Conservation (phyloP, 2,888 invertebrate species). For the Nemurella pictetii region DNA sequence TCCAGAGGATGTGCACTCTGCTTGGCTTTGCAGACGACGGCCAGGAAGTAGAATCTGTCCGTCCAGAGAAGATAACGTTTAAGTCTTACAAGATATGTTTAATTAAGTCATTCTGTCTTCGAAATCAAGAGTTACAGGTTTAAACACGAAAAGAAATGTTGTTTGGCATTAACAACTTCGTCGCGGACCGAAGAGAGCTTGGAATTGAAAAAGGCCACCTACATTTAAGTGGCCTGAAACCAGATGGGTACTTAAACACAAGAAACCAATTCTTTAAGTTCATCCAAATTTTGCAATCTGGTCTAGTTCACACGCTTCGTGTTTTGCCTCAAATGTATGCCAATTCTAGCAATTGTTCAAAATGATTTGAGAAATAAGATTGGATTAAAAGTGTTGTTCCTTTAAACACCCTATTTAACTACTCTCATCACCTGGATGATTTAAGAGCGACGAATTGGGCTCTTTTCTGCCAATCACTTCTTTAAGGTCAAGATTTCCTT, state of each 20-base stretch:
- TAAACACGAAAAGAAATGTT: background rate
- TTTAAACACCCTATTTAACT: background rate
- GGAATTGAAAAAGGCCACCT: background rate
- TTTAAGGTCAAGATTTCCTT: background rate
- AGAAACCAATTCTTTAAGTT: background rate
- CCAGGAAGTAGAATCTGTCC: background rate
- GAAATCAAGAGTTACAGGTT: background rate
- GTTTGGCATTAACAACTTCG: background rate
- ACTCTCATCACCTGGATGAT: background rate
- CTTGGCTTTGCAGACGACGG: background rate
- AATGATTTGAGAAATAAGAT: background rate
- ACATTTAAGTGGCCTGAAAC: background rate
- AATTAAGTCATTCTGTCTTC: background rate
- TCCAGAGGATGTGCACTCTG: background rate
- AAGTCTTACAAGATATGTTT: background rate
- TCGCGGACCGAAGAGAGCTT: background rate
- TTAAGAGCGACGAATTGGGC: background rate
- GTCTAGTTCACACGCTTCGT: background rate
- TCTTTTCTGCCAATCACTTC: background rate
- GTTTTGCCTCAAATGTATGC: background rate
- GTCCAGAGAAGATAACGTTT: background rate
- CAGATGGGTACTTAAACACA: background rate
- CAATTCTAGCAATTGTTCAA: background rate
- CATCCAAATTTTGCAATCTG: background rate
- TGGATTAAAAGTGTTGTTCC: no score